Evolutionary conservation across 30 jellyfish, hydroid and myxozoan genomes (phyloP).

Genomic region (Cassiopea andromeda): DNA sequence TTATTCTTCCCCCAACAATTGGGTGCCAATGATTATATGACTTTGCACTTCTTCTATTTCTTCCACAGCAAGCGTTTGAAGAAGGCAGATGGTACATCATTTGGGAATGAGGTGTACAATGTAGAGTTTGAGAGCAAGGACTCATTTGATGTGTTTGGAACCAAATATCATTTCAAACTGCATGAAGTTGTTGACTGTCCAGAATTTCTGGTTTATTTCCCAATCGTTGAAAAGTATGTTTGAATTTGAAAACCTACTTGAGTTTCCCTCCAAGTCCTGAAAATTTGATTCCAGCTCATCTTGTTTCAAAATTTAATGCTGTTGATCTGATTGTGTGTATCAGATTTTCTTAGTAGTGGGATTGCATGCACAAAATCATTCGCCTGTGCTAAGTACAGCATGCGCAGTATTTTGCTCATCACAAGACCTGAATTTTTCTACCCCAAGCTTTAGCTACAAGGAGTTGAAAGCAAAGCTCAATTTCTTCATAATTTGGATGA

Average conservation of each 20-base stretch:
- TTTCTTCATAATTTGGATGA: too few relatives aligned
- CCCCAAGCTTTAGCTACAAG: too few relatives aligned
- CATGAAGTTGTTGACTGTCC: slow-evolving; percentile 99
- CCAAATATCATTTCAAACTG: slow-evolving; percentile 90
- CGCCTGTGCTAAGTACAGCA: too few relatives aligned
- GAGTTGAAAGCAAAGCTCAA: too few relatives aligned
- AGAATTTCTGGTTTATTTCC: slow-evolving; percentile 95
- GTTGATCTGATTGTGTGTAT: too few relatives aligned
- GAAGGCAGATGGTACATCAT: slow-evolving; percentile 80
- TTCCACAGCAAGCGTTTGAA: slow-evolving; percentile 71
- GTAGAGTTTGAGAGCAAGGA: slow-evolving; percentile 89
- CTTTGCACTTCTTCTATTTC: background rate
- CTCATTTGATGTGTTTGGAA: slow-evolving; percentile 89
- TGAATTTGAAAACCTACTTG: background rate
- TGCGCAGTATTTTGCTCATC: too few relatives aligned
- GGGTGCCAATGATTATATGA: background rate
- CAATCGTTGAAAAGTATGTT: slow-evolving; percentile 91
- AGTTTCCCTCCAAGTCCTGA: background rate
- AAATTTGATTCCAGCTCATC: too few relatives aligned
- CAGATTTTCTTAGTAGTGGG: too few relatives aligned
- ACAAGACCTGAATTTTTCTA: too few relatives aligned
- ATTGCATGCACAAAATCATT: too few relatives aligned
- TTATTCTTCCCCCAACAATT: too few relatives aligned
- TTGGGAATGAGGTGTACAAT: slow-evolving; percentile 91
- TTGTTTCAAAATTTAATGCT: too few relatives aligned